Evolutionary conservation across 2,888 invertebrate genomes (phyloP).

Genomic region (Lasioglossum morio): DNA sequence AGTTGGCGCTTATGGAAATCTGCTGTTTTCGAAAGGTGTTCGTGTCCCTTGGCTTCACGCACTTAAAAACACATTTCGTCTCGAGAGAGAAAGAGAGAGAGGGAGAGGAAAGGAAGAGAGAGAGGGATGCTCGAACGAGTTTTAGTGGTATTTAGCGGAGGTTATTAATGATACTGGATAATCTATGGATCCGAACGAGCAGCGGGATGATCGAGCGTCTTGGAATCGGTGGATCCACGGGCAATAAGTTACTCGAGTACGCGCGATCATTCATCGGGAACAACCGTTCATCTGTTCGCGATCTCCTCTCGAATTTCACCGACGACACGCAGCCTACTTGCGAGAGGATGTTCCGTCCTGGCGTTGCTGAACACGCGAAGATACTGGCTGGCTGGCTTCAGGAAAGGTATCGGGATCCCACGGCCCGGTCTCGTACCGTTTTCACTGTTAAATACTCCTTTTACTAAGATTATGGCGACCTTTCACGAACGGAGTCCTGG

Average conservation of each 20-base stretch:
- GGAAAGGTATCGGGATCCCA: slow-evolving; percentile 2
- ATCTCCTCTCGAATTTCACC: slow-evolving; percentile 54
- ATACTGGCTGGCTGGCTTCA: slow-evolving; percentile 14
- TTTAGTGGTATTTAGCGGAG: background rate
- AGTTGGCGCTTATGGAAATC: slow-evolving; percentile 20
- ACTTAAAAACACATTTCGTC: background rate
- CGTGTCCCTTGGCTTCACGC: background rate
- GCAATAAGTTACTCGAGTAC: slow-evolving; percentile 34
- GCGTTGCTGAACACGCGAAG: slow-evolving; percentile 26
- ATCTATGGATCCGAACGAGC: slow-evolving; percentile 1
- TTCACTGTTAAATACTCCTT: background rate
- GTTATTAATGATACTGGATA: slow-evolving; percentile 24
- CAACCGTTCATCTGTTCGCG: slow-evolving; percentile 27
- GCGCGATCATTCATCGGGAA: slow-evolving; percentile 37
- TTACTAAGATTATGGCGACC: background rate
- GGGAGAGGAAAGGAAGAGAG: no score
- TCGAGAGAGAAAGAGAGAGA: background rate
- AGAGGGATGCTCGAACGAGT: background rate
- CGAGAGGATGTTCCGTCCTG: slow-evolving; percentile 3
- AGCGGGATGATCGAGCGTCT: background rate
- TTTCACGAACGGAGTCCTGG: background rate
- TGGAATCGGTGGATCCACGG: slow-evolving; percentile 11
- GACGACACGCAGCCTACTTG: slow-evolving; percentile 34
- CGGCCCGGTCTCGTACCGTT: slow-evolving; percentile 7
- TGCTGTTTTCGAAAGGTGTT: background rate